Base-by-base conservation (phyloP, 2,888 invertebrate genomes). In the Fissipunctia ypsillon region DNA sequence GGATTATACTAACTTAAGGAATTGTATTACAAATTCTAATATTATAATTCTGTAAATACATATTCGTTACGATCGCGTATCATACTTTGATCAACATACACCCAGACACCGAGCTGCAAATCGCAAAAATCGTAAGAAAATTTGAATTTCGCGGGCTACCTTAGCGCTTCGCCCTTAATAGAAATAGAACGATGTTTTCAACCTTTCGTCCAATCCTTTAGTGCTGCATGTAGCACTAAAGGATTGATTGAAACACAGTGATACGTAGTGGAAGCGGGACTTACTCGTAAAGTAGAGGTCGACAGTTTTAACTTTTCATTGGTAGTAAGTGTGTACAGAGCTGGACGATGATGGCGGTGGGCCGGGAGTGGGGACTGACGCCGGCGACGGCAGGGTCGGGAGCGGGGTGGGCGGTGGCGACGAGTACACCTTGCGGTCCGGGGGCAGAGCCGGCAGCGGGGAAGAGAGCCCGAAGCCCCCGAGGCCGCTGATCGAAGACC, bases 361-460 rank as follows among this genome's bases (percentile, higher is more conserved):
- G 2, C 95, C 93, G 6, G 96, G 84, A 9, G 96, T 93, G 19
- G 96, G 84, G 89, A 90, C 79, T 10, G 91, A 81, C 10, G 90
- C 87, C 3, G 96, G 94, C 5, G 96, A 93, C 0, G 96, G 95
- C 56, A 97, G 93, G 19, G 96, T 95, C 0, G 97, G 96, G 69
- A 97, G 90, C 19, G 97, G 96, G 41, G 97, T 96, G n/a, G 97
- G 95, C 4, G 97, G 96, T 31, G 97, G 95, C 72, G 95, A 93
- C 56, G 96, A 90, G 88, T 96, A 96, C n/a, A 96, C 95, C 90
- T 97, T 97, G 87, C 97, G 95, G 84, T 97, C 97, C n/a, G 97
- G 96, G 19, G 96, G 96, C 73, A 96, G 88, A 9, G 95, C 80
- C 0, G 94, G 90, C 56, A 94, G 94, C 61, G 96, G 91, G 12